These are phyloP conservation scores for Pseudopipra pipra DNA, from an alignment of 2,113 vertebrate genomes.

Conservation along the genomic window DNA sequence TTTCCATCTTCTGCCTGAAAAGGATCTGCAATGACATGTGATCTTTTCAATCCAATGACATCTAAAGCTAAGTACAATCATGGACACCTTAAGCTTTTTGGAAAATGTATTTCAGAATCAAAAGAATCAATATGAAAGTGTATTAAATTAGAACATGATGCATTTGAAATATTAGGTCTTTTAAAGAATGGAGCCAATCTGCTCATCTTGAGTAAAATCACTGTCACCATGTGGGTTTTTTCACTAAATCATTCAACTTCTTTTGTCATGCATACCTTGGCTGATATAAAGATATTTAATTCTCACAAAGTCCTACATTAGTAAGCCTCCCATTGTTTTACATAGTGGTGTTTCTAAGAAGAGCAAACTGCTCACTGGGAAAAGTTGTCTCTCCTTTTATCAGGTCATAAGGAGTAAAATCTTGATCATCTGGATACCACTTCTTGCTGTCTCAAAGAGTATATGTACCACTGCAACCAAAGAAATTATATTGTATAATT, in stretches of 20 bases:
- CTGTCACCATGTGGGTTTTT: background rate
- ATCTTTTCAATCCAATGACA: background rate
- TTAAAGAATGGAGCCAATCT: background rate
- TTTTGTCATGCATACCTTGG: background rate
- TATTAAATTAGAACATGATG: background rate
- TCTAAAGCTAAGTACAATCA: background rate
- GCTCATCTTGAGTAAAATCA: background rate
- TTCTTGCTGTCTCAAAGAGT: background rate
- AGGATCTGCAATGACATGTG: background rate
- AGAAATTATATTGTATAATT: background rate
- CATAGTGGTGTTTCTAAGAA: background rate
- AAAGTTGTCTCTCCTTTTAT: background rate
- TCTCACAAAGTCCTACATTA: background rate
- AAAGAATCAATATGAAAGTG: background rate
- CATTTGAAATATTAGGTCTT: background rate
- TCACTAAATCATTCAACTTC: background rate
- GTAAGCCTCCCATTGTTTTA: background rate
- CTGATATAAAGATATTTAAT: background rate
- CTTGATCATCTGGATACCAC: background rate
- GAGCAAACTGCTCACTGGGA: background rate
- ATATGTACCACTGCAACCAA: background rate
- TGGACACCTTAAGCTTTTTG: background rate
- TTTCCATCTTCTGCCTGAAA: background rate
- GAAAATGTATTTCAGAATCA: background rate
- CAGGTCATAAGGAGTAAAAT: background rate